Conservation (phyloP, 2,888 invertebrate genomes). For the Chirona hameri region DNA sequence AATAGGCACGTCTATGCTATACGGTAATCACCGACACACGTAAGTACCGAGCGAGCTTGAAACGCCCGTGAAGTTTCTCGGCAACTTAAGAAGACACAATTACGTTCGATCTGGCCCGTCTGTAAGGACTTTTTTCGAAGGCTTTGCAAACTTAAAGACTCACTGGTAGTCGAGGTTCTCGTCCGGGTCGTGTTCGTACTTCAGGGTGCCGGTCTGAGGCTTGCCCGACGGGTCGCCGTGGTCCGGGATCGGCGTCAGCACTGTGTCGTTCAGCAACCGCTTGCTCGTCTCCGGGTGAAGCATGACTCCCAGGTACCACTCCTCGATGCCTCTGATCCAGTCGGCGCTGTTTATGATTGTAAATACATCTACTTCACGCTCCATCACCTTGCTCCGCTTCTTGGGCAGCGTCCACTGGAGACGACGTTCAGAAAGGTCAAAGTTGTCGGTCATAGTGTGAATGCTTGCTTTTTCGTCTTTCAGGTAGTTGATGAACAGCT, state of each 20-base stretch:
- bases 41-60: no score
- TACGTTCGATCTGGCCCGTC: no score
- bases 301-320: conserved; percentile 25
- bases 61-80: no score
- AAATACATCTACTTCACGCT: neutral
- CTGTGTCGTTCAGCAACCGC: conserved; percentile 9
- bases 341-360: neutral
- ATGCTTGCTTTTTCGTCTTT: conserved; percentile 11
- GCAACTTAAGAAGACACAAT: no score
- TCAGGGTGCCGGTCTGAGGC: neutral
- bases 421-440: neutral
- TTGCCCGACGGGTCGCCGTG: neutral
- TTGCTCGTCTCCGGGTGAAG: neutral
- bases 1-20: no score
- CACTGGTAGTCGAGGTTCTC: neutral
- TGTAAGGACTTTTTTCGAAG: no score
- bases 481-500: neutral
- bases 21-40: no score
- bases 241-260: neutral
- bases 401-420: neutral
- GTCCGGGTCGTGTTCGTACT: neutral
- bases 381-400: neutral
- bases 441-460: neutral
- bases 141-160: neutral
- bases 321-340: neutral